Base-by-base conservation (phyloP, 2,113 vertebrate genomes). In the Nyctereutes procyonoides region DNA sequence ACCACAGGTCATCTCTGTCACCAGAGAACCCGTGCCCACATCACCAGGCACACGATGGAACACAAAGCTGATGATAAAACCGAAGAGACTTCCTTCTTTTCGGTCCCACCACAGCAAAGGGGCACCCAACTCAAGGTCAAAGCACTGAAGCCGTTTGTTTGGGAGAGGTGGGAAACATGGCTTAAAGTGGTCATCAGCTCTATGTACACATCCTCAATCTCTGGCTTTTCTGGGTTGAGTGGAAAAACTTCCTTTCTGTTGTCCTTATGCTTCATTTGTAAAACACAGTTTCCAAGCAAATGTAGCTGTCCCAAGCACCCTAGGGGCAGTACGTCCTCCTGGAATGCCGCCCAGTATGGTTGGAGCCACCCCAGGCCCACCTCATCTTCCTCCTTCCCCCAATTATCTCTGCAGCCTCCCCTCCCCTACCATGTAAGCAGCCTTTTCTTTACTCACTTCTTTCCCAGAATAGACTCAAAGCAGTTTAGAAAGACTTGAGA, bases 391-490 rank as follows among this genome's bases (percentile, higher is more conserved):
- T 43, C 43, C 43, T 43, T 43, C 43, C 43, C 43, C 43, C 43
- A 43, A 43, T 43, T 43, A 43, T 43, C 76, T 80, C 48, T 43
- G 77, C 55, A 81, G 79, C n/a, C 73, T 55, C 55, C 73, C 28
- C 60, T 62, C 69, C 48, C 10, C 15, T 6, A 35, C 35, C 86
- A 43, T 51, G 24, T 22, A 73, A 81, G 76, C 32, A 93, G 81
- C 35, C 77, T 58, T 96, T 87, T 76, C 67, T 87, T 32, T 77
- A 63, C 4, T 51, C 48, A 43, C 32, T 71, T 53, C 58, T 96
- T 88, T 95, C 92, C 90, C 30, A 85, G 90, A 94, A 77, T 26
- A 73, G 92, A 73, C 63, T 81, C n/a, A 11, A 77, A 84, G 86
- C 62, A 15, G 73, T 48, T 28, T 76, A 38, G 73, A 76, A 76